These are phyloP conservation scores for Leptopilina drosophilae DNA, from an alignment of 2,888 invertebrate species.

Conservation along the genomic window DNA sequence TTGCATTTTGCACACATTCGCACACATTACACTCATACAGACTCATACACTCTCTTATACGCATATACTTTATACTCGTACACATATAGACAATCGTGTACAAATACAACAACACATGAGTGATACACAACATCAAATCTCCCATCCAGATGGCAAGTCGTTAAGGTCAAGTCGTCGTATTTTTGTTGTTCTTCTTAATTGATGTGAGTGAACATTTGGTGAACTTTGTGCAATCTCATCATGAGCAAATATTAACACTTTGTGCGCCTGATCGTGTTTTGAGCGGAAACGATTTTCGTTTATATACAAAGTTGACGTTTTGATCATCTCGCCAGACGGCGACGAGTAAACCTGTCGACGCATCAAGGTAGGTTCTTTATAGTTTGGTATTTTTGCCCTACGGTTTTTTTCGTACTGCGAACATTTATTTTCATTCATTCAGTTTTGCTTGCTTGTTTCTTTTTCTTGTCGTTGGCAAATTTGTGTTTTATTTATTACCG, in stretches of 20 bases:
- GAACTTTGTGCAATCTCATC: constrained; percentile 36
- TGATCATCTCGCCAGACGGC: constrained; percentile 62
- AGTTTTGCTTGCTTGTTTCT: too few species aligned
- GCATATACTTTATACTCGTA: too few species aligned
- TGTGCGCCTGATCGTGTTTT: constrained; percentile 33
- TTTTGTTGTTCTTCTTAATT: constrained; percentile 10
- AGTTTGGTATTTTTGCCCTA: too few species aligned
- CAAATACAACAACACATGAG: constrained; percentile 23
- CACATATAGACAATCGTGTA: too few species aligned
- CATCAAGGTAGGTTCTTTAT: constrained; percentile 65
- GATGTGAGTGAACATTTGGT: constrained; percentile 53
- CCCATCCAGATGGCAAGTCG: constrained; percentile 7
- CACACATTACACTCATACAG: neutral
- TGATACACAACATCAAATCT: constrained; percentile 1
- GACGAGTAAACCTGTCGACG: constrained; percentile 74
- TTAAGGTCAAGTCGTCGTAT: constrained; percentile 17
- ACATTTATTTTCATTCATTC: too few species aligned
- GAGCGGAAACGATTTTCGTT: neutral
- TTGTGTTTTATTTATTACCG: too few species aligned
- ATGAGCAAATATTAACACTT: constrained; percentile 38
- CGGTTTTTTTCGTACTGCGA: too few species aligned
- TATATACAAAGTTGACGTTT: constrained; percentile 30
- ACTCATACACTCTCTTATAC: constrained; percentile 8
- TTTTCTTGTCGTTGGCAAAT: too few species aligned
- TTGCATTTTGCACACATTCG: constrained; percentile 23